These are phyloP conservation scores for Zhengitettix transpicula DNA, from an alignment of 2,888 invertebrate species.

Conservation along the genomic window DNA sequence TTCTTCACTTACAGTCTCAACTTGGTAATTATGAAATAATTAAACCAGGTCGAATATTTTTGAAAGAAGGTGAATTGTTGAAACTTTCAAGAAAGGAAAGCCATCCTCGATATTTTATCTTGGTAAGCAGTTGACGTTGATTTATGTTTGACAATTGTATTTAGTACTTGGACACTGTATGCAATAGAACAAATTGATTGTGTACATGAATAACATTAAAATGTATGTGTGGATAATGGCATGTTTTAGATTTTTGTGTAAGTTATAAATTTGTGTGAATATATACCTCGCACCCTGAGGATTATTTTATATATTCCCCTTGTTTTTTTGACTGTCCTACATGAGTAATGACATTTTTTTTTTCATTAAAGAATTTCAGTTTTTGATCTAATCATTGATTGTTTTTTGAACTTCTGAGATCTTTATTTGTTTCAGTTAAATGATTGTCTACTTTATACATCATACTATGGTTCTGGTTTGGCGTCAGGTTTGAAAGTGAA, in stretches of 20 bases:
- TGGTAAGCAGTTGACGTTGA: slow-evolving; percentile 28
- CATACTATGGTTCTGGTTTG: slow-evolving; percentile 21
- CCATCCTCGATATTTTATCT: slow-evolving; percentile 43
- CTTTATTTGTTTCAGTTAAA: slow-evolving; percentile 22
- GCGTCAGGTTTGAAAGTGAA: slow-evolving; percentile 25
- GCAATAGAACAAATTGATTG: not conserved
- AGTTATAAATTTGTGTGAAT: too few species aligned
- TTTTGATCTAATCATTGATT: not conserved
- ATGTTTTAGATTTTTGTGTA: too few species aligned
- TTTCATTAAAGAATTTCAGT: too few species aligned
- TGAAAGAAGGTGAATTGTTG: slow-evolving; percentile 44
- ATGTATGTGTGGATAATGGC: too few species aligned
- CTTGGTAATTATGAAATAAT: slow-evolving; percentile 28
- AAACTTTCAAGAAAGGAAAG: slow-evolving; percentile 44
- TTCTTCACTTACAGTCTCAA: slow-evolving; percentile 33
- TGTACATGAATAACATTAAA: too few species aligned
- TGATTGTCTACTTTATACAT: slow-evolving; percentile 29
- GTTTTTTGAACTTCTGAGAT: not conserved
- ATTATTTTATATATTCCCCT: too few species aligned
- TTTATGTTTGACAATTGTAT: not conserved
- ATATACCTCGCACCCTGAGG: too few species aligned
- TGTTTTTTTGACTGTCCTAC: too few species aligned
- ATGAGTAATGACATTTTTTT: too few species aligned
- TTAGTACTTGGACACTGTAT: not conserved
- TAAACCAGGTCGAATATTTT: slow-evolving; percentile 35